Evolutionary conservation across 2,888 invertebrate genomes (phyloP).

Genomic region (Drosophila infuscata): DNA sequence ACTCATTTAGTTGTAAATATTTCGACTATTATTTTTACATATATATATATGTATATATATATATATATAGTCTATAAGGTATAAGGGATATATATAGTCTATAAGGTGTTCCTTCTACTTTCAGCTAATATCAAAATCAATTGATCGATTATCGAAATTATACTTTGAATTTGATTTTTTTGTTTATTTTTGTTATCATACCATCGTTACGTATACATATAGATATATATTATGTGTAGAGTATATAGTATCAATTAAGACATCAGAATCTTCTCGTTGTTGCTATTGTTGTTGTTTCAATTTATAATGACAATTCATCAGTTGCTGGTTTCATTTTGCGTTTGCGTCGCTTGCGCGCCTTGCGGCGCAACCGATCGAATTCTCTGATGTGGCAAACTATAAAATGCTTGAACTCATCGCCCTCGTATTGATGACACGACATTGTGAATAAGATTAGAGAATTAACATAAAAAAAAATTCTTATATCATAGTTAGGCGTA

Average conservation of each 20-base stretch:
- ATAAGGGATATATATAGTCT: no score
- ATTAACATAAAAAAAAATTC: constrained; percentile 83
- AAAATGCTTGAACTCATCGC: constrained; percentile 76
- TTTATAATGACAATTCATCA: not conserved
- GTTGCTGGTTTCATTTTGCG: constrained; percentile 41
- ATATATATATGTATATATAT: no score
- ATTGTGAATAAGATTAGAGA: constrained; percentile 78
- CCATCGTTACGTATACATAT: not conserved
- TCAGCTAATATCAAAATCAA: no score
- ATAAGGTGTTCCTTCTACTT: no score
- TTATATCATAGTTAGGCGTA: constrained; percentile 71
- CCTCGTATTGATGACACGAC: constrained; percentile 73
- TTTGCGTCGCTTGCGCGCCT: constrained; percentile 74
- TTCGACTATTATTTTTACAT: no score
- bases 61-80: no score
- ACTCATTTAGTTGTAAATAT: no score
- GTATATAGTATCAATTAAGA: not conserved
- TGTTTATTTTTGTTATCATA: not conserved
- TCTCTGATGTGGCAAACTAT: constrained; percentile 72
- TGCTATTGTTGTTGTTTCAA: not conserved
- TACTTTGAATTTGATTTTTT: not conserved
- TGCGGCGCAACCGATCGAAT: constrained; percentile 77
- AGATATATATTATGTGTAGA: not conserved
- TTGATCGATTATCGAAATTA: no score
- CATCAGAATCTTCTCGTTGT: not conserved